Percentiles rank a stretch among this genome's conserved stretches.
Conservation (phyloP, 2,888 invertebrate species). For the Creontiades dilutus region DNA sequence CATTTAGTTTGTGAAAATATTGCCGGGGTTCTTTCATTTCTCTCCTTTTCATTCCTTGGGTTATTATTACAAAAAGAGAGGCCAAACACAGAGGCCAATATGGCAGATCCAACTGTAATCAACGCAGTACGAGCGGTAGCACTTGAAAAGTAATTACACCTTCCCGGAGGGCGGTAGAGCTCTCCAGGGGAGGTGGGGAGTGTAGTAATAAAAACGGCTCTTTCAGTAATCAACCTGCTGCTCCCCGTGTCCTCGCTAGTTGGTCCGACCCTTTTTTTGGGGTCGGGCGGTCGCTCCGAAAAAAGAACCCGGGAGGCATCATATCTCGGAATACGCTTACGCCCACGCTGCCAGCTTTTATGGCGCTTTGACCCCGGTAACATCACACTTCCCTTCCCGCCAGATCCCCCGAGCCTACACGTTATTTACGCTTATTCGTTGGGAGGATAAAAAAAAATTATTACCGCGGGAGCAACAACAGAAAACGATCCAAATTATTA, state of each 20-base stretch:
- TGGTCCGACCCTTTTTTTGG: background rate
- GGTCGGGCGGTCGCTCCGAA: background rate
- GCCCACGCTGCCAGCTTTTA: background rate
- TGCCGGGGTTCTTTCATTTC: background rate
- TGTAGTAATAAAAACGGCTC: slow-evolving; percentile 30
- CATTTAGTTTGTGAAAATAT: background rate
- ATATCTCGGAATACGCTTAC: background rate
- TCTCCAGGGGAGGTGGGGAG: slow-evolving; percentile 10
- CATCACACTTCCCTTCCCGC: background rate
- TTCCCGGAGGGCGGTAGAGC: background rate
- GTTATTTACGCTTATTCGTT: background rate
- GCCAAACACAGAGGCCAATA: background rate
- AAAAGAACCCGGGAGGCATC: background rate
- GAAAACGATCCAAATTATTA: too few species aligned
- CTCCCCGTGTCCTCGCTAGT: background rate
- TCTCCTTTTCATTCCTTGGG: background rate
- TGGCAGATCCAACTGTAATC: slow-evolving; percentile 34
- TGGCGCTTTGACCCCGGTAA: background rate
- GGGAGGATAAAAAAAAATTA: background rate
- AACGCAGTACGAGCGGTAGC: slow-evolving; percentile 19
- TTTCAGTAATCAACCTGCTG: slow-evolving; percentile 41
- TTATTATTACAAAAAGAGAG: background rate
- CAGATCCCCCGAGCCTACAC: background rate
- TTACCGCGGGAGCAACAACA: too few species aligned
- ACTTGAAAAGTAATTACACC: slow-evolving; percentile 33